Conservation (phyloP, 1,140 invertebrate species). For the Caenorhabditis briggsae region DNA sequence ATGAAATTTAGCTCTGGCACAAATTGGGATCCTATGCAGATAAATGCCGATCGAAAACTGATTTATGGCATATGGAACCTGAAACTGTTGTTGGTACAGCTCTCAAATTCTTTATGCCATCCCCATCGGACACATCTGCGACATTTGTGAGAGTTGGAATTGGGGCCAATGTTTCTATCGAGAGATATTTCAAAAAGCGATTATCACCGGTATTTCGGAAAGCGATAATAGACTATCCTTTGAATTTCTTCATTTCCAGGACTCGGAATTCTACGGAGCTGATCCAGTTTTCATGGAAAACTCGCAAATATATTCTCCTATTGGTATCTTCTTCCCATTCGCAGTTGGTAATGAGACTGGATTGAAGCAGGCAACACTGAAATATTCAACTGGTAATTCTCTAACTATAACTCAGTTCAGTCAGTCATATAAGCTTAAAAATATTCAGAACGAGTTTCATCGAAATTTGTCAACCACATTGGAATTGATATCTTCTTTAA, state of each 20-base stretch:
- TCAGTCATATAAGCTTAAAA: too few relatives aligned
- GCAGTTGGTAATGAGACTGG: constrained; percentile 36
- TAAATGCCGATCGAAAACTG: constrained; percentile 12
- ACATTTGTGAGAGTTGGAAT: constrained; percentile 31
- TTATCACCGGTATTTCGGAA: background rate
- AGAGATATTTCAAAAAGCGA: constrained; percentile 4
- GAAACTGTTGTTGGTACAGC: constrained; percentile 20
- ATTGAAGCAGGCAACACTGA: constrained; percentile 8
- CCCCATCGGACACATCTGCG: background rate
- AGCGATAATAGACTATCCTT: background rate
- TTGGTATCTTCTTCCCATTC: constrained; percentile 26
- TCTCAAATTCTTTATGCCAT: constrained; percentile 22
- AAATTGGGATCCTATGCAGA: constrained; percentile 10
- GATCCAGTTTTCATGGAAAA: constrained; percentile 31
- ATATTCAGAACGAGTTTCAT: constrained; percentile 19
- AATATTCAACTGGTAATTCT: background rate
- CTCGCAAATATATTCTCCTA: constrained; percentile 20
- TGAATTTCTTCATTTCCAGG: background rate
- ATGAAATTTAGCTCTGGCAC: background rate
- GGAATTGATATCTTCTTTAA: constrained; percentile 40
- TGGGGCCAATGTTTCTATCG: constrained; percentile 28
- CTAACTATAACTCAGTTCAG: too few relatives aligned
- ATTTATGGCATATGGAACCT: constrained; percentile 48
- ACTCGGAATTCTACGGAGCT: constrained; percentile 16
- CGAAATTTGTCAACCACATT: constrained; percentile 32